Percentiles rank a stretch among this genome's conserved stretches.
Conservation (phyloP, 2,888 invertebrate genomes). For the Caradrina clavipalpis region DNA sequence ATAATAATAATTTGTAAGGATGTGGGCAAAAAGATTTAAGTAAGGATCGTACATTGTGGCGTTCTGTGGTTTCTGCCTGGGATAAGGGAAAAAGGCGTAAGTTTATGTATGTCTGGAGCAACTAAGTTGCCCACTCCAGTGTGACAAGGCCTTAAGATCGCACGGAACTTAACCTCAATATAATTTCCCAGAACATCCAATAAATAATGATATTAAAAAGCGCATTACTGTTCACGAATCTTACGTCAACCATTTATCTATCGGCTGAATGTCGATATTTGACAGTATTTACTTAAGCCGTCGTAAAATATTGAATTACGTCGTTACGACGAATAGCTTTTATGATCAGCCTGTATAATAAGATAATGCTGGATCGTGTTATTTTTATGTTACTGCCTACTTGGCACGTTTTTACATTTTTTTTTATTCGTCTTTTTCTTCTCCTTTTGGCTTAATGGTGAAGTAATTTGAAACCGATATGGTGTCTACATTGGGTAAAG, state of each 20-base stretch:
- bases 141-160: not conserved
- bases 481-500: not conserved
- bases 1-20: too few relatives aligned
- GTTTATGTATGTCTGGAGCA: too few relatives aligned
- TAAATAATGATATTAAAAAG: constrained; percentile 48
- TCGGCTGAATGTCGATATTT: constrained; percentile 50
- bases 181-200: constrained; percentile 40
- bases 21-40: too few relatives aligned
- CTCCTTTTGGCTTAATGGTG: constrained; percentile 12
- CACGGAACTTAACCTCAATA: constrained; percentile 51
- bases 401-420: constrained; percentile 41
- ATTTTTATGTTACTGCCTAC: constrained; percentile 52
- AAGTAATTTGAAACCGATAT: constrained; percentile 27
- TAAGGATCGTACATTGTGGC: too few relatives aligned
- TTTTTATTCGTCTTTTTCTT: constrained; percentile 34
- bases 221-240: constrained; percentile 38
- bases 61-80: too few relatives aligned
- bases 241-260: constrained; percentile 52
- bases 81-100: too few relatives aligned
- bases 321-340: constrained; percentile 53
- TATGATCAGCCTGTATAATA: constrained; percentile 55
- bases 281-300: constrained; percentile 66
- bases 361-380: constrained; percentile 57
- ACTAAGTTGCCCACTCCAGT: too few relatives aligned
- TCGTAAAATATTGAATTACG: constrained; percentile 68